phyloP scores from a whole-genome alignment of 1,140 invertebrate genomes.

The Drosophila pruinosa region DNA sequence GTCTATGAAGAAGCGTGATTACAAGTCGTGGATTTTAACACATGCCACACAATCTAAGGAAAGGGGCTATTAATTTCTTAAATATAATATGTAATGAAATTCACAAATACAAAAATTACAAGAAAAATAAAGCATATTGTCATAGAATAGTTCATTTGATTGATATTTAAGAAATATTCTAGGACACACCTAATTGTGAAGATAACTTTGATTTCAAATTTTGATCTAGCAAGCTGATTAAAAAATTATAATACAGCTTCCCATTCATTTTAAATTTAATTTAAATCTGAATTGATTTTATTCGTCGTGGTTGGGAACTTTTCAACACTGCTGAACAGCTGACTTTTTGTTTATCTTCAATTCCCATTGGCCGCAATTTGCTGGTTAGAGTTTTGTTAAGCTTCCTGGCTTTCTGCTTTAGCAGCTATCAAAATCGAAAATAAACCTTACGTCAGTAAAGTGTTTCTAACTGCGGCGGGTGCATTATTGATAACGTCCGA shows the following conservation, averaged over 20 bases:
- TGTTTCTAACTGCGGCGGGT: not conserved
- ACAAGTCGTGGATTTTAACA: constrained; percentile 88
- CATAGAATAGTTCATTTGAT: not conserved
- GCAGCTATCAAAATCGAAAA: not conserved
- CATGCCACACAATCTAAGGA: constrained; percentile 87
- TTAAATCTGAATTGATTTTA: not conserved
- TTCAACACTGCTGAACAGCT: constrained; percentile 36
- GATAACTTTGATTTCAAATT: too few relatives aligned
- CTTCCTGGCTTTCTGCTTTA: not conserved
- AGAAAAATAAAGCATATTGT: not conserved
- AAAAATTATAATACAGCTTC: too few relatives aligned
- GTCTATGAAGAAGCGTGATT: constrained; percentile 86
- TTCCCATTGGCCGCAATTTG: constrained; percentile 13
- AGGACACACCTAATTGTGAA: too few relatives aligned
- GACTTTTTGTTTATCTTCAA: constrained; percentile 41
- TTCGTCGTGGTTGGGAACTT: not conserved
- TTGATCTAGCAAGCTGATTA: too few relatives aligned
- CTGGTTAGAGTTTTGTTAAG: not conserved
- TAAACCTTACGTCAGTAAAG: constrained; percentile 36
- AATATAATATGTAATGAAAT: too few relatives aligned
- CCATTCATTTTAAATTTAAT: not conserved
- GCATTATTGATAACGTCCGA: constrained; percentile 24
- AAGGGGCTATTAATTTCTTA: constrained; percentile 83
- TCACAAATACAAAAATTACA: constrained; percentile 16
- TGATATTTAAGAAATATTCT: too few relatives aligned